Evolutionary conservation across 2,113 vertebrate species (phyloP).

Genomic region (Psittacara wagleri): DNA sequence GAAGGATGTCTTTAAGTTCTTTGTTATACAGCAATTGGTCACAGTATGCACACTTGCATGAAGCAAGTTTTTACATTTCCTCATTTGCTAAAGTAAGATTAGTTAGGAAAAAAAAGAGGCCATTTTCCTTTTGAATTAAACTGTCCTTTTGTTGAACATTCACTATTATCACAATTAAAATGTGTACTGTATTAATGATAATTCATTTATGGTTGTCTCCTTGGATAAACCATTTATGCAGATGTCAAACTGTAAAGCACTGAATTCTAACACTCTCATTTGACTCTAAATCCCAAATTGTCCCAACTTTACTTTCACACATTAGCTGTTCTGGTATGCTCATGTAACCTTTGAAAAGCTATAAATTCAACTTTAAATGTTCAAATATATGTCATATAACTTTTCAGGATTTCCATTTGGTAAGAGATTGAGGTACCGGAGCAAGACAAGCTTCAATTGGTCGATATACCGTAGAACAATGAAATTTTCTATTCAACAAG

Average conservation of each 20-base stretch:
- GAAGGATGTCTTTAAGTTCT: background rate
- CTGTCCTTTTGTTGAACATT: background rate
- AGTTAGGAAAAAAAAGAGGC: background rate
- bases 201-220: background rate
- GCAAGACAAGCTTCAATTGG: background rate
- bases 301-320: background rate
- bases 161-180: background rate
- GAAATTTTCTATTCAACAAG: background rate
- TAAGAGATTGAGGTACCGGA: background rate
- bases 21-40: background rate
- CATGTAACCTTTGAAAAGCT: background rate
- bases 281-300: background rate
- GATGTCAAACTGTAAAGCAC: background rate
- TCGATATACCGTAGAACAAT: background rate
- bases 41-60: background rate
- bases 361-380: background rate
- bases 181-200: background rate
- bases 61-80: accelerated
- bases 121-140: background rate
- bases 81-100: background rate
- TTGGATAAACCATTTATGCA: background rate
- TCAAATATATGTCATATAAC: background rate
- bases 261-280: background rate
- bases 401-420: background rate
- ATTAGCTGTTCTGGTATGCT: background rate